Conservation (phyloP, 2,113 vertebrate genomes). For the Pseudopipra pipra region DNA sequence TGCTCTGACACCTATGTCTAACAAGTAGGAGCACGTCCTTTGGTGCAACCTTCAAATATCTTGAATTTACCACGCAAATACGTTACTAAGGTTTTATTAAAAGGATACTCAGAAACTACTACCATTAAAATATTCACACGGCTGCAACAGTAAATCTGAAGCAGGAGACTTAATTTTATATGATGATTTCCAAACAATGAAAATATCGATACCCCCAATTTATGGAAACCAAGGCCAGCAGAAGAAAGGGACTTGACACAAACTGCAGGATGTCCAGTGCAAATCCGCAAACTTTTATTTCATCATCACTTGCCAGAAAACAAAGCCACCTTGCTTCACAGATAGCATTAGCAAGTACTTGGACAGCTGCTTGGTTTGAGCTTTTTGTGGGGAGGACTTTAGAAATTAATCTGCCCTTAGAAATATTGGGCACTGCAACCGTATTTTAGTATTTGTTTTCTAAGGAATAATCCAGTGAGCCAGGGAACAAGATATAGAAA, state of each 20-base stretch:
- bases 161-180: not conserved
- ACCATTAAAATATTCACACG: not conserved
- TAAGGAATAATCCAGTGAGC: not conserved
- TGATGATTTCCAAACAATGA: not conserved
- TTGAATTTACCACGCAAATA: not conserved
- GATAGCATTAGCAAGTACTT: not conserved
- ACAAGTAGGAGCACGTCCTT: fast-evolving
- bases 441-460: not conserved
- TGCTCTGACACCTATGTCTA: not conserved
- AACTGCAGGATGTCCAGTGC: not conserved
- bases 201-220: fast-evolving
- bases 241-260: not conserved
- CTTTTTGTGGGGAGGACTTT: not conserved
- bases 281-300: not conserved
- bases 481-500: not conserved
- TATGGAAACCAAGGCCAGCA: not conserved
- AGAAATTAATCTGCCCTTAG: not conserved
- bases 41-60: not conserved
- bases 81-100: not conserved
- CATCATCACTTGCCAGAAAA: not conserved
- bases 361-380: not conserved
- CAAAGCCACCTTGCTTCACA: not conserved
- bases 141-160: not conserved
- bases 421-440: not conserved
- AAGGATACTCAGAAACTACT: not conserved